phyloP scores from a whole-genome alignment of 2,113 vertebrate species.

The Lonchura striata region DNA sequence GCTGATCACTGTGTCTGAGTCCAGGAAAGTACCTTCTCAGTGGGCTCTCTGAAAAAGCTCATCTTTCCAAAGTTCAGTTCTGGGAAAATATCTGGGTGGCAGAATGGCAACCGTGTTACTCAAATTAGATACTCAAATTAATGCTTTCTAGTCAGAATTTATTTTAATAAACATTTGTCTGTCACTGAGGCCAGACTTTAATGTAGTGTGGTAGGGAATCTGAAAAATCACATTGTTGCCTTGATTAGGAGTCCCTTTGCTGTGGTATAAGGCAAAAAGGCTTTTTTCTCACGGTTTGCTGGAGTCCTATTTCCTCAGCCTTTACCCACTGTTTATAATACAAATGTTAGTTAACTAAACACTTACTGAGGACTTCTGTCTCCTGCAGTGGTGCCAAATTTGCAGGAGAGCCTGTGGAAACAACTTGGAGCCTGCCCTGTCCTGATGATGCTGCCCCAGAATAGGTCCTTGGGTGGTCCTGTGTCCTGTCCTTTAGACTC shows the following conservation, averaged over 20 bases:
- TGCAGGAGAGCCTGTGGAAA: not conserved
- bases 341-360: constrained; percentile 62
- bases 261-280: constrained; percentile 33
- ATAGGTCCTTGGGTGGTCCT: not conserved
- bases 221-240: constrained; percentile 6
- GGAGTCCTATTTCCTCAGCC: constrained; percentile 29
- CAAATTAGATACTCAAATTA: not conserved
- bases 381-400: constrained; percentile 9
- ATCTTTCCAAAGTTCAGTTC: not conserved
- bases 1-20: constrained; percentile 28
- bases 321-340: constrained; percentile 58
- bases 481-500: not conserved
- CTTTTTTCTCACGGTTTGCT: constrained; percentile 63
- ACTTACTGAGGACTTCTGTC: constrained; percentile 27
- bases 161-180: constrained; percentile 19
- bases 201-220: constrained; percentile 4
- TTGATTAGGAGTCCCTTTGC: constrained; percentile 39
- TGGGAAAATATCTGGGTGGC: not conserved
- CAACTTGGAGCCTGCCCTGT: not conserved
- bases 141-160: constrained; percentile 29
- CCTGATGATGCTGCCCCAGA: not conserved
- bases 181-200: not conserved
- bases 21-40: constrained; percentile 22
- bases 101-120: not conserved
- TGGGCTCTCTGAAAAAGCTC: not conserved